Evolutionary conservation across 2,113 vertebrate genomes (phyloP).

Genomic region (Balaeniceps rex): DNA sequence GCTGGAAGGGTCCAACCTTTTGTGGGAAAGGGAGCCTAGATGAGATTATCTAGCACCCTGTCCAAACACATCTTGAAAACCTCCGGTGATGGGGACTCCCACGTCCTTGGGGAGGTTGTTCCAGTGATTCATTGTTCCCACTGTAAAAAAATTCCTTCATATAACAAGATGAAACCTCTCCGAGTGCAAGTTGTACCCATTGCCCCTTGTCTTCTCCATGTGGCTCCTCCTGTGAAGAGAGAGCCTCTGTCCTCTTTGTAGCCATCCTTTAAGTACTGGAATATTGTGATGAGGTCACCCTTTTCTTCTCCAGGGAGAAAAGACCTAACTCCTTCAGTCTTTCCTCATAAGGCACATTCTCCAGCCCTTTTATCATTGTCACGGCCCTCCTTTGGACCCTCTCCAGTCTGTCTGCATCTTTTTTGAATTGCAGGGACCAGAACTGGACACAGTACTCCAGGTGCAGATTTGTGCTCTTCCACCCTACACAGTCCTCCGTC

Average conservation of each 20-base stretch:
- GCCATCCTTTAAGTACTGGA: not conserved
- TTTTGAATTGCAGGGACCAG: not conserved
- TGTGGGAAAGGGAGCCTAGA: not conserved
- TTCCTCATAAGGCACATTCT: not conserved
- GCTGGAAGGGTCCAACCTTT: not conserved
- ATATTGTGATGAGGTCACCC: not conserved
- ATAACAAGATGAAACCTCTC: not conserved
- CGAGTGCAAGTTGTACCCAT: not conserved
- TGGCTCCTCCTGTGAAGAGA: not conserved
- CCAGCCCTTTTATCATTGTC: not conserved
- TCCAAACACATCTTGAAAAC: not conserved
- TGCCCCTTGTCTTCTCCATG: not conserved
- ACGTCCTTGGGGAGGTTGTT: not conserved
- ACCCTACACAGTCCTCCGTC: not conserved
- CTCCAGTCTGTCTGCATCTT: not conserved
- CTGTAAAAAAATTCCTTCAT: not conserved
- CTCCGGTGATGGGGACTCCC: not conserved
- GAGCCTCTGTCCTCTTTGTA: not conserved
- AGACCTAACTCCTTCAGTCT: not conserved
- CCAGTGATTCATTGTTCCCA: not conserved
- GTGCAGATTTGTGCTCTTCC: not conserved
- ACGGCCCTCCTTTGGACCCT: too few relatives aligned
- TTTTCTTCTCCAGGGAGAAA: not conserved
- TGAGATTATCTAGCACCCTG: not conserved
- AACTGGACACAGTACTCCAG: not conserved